Percentiles rank a stretch among this genome's conserved stretches.
Conservation (phyloP, 2,113 vertebrate species). For the Hemiprocne comata region DNA sequence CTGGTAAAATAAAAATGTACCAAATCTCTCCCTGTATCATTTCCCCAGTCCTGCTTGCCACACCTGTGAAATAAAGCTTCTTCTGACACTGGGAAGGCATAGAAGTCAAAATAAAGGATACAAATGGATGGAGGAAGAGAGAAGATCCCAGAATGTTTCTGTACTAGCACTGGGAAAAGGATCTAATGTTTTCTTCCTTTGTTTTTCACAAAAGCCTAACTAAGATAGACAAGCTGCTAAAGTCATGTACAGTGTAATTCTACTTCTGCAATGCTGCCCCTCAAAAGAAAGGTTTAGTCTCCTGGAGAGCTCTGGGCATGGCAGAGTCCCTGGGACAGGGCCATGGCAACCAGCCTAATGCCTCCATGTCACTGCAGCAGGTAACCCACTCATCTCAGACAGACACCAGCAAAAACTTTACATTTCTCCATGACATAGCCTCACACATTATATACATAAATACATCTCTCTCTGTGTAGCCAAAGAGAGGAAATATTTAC, state of each 20-base stretch:
- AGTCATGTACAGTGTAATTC: not conserved
- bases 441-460: not conserved
- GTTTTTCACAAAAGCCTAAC: not conserved
- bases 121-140: not conserved
- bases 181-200: not conserved
- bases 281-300: not conserved
- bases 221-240: not conserved
- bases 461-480: not conserved
- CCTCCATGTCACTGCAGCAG: not conserved
- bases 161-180: not conserved
- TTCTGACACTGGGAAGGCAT: not conserved
- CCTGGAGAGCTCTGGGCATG: not conserved
- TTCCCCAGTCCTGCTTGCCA: not conserved
- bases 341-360: not conserved
- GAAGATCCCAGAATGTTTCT: not conserved
- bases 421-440: not conserved
- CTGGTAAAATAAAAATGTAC: not conserved
- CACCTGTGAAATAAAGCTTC: not conserved
- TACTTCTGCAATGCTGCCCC: not conserved
- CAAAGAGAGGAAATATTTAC: not conserved
- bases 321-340: not conserved
- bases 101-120: not conserved
- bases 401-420: not conserved
- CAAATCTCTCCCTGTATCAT: not conserved
- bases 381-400: not conserved